Base-by-base conservation (phyloP, 2,797 vertebrate genomes). In the Pantherophis alleghaniensis region DNA sequence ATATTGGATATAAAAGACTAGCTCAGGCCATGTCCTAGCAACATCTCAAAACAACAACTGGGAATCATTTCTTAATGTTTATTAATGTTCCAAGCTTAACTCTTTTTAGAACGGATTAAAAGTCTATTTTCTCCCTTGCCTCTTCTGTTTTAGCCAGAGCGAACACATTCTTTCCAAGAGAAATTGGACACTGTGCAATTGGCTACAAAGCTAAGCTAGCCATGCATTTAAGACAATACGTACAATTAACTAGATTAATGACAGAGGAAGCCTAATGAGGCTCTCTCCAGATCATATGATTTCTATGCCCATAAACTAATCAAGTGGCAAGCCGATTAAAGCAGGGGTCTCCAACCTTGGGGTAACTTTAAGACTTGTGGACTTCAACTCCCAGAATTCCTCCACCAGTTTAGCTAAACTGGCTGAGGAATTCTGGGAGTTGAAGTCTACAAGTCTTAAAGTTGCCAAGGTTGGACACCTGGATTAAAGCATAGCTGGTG, bases 171-270 rank as follows among this genome's bases (percentile, higher is more conserved):
- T 0, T 3, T 95, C 32, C 22, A 60, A 88, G 32, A 32, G 37
- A 0, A 18, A 5, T 79, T 90, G 55, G 42, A 89, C 55, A 11
- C 56, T 59, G 28, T 47, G 32, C 16, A 11, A 37, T 91, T 91
- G 86, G 59, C 87, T 63, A 47, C 74, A 37, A 83, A 37, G 56
- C 28, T 92, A 86, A 93, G 94, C 61, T 83, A 83, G 20, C 37
- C 57, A 66, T 93, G 55, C 61, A 24, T 55, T 93, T 94, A 94
- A 93, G 86, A 86, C 91, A 91, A 86, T 86, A 79, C 56, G 55
- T 32, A 87, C 47, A 86, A 18, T 92, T 93, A 94, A 92, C 14
- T 61, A 87, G 86, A 91, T 93, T 88, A 94, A 87, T 90, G 83
- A 83, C 10, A 0, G 61, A 92, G 66, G 74, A 87, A 93, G 51